Evolutionary conservation across 2,797 vertebrate genomes (phyloP).

Genomic region (Phoebastria nigripes): DNA sequence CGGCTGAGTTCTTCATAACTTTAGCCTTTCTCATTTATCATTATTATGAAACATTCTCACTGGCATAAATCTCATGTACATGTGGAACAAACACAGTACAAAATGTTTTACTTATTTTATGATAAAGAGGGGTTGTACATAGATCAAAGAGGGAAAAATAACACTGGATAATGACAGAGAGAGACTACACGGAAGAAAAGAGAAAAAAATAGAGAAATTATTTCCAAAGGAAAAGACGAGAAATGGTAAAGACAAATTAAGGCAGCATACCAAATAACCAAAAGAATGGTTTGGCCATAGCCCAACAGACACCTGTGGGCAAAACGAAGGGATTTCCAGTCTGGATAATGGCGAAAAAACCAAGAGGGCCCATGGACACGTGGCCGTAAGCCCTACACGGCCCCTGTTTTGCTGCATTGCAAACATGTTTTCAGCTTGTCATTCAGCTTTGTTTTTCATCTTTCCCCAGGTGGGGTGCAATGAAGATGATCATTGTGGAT

Average conservation of each 20-base stretch:
- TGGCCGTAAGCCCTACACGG: not conserved
- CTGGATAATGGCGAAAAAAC: not conserved
- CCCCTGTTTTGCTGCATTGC: not conserved
- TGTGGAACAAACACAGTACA: slow-evolving; percentile 18
- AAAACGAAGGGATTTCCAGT: not conserved
- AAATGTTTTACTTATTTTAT: slow-evolving; percentile 35
- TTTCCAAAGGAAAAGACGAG: not conserved
- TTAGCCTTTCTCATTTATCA: not conserved
- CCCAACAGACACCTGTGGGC: not conserved
- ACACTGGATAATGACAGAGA: not conserved
- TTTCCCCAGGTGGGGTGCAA: not conserved
- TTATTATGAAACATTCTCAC: not conserved
- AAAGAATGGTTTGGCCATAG: not conserved
- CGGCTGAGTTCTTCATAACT: not conserved
- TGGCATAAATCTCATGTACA: slow-evolving; percentile 1
- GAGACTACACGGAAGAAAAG: not conserved
- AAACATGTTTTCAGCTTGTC: not conserved
- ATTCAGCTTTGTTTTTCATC: not conserved
- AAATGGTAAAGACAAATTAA: not conserved
- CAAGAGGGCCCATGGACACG: not conserved
- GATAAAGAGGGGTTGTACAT: not conserved
- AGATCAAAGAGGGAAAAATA: slow-evolving; percentile 12
- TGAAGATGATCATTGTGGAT: not conserved
- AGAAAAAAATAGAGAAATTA: not conserved
- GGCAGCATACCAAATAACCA: not conserved